Evolutionary conservation across 2,797 vertebrate genomes (phyloP), one percentile per base, ranked within the genome.

Genomic region (Sebastolobus alascanus): DNA sequence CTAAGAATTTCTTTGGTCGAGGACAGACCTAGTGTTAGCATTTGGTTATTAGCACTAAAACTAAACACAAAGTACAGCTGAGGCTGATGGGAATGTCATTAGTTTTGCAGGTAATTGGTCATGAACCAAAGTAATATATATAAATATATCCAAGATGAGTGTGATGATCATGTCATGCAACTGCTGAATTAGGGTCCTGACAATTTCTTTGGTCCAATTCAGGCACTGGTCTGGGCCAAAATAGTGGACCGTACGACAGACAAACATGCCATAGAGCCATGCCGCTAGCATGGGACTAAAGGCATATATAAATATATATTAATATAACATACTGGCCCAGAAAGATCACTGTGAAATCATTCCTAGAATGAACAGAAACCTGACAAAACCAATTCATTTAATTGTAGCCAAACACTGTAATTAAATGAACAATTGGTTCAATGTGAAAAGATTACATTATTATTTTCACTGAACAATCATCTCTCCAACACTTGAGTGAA

Each of bases 401-500:
- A 87, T 84, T 84, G 86, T 86, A 90, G 75, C 82, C 80, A 91
- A 93, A 93, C 90, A 93, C 91, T 92, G 79, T 91, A 91, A 93
- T 93, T 94, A 94, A 83, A 75, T 16, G 84, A 91, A 94, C 86
- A 93, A 91, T 87, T 73, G 80, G 67, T 75, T 89, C 67, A 83
- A 9, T 67, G 71, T 87, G 91, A 91, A 93, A 91, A 68, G 73
- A 90, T 87, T 79, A 91, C 83, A 85, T 90, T 92, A 87, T 90
- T 84, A 87, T 92, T 91, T 87, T 88, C 82, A 75, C 20, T 55
- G 75, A 88, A 89, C 80, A 85, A 86, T 90, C 85, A 82, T 89
- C 82, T 84, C 87, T 84, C 75, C 68, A 87, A 79, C 86, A 86
- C 82, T 86, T 88, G 85, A 91, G 81, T 83, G 84, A 93, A 88